Evolutionary conservation across 1,140 invertebrate species (phyloP).

Genomic region (Drosophila pseudoobscura): DNA sequence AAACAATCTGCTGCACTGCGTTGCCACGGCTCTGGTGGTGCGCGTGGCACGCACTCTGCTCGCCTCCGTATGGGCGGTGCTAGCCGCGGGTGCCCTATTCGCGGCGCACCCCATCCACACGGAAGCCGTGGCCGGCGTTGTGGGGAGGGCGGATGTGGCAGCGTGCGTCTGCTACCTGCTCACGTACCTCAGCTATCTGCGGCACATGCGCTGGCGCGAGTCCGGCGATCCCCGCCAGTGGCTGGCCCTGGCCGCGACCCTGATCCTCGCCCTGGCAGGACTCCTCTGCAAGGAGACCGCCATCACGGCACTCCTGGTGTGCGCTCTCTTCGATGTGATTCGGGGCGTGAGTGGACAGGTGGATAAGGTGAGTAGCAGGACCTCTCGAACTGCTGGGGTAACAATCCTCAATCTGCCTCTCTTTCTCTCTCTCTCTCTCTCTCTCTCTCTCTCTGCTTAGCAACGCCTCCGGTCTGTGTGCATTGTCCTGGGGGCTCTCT

Average conservation of each 20-base stretch:
- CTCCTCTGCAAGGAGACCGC: slow-evolving; percentile 96
- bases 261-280: slow-evolving; percentile 87
- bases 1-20: slow-evolving; percentile 93
- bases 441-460: slow-evolving; percentile 71
- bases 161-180: slow-evolving; percentile 95
- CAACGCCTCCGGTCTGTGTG: slow-evolving; percentile 87
- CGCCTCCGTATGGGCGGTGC: slow-evolving; percentile 87
- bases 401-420: background rate
- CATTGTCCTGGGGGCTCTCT: slow-evolving; percentile 85
- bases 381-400: background rate
- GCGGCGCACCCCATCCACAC: slow-evolving; percentile 98
- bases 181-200: slow-evolving; percentile 92
- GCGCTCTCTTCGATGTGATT: slow-evolving; percentile 90
- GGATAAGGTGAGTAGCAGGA: slow-evolving; percentile 65
- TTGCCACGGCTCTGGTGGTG: slow-evolving; percentile 92
- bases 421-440: background rate
- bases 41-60: slow-evolving; percentile 87
- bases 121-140: slow-evolving; percentile 97
- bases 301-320: slow-evolving; percentile 94
- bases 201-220: slow-evolving; percentile 86
- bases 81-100: slow-evolving; percentile 93
- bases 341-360: slow-evolving; percentile 83
- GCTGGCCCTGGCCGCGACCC: slow-evolving; percentile 84
- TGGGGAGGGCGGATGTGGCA: slow-evolving; percentile 96
- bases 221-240: slow-evolving; percentile 85